Base-by-base conservation (phyloP, 2,113 vertebrate species). In the Nothoprocta pentlandii region DNA sequence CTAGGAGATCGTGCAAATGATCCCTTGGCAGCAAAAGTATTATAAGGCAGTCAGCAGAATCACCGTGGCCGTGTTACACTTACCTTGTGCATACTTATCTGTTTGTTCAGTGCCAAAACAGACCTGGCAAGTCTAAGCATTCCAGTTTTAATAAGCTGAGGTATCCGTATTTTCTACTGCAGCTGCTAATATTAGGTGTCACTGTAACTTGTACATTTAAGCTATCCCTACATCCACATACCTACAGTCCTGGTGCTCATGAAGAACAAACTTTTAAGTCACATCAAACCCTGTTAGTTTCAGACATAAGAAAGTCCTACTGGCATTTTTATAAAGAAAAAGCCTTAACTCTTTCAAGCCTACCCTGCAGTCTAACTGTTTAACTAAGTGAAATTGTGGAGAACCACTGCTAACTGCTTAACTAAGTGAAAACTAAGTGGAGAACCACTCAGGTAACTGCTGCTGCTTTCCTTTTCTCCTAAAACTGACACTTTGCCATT, bases 161-260 rank as follows among this genome's bases (percentile, higher is more conserved):
- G 21, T 82, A 39, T 22, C 70, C 87, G 41, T 58, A 9, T 85
- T 95, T 89, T 87, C 71, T 26, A 62, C 71, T 77, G 8, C 54
- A n/a, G 67, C 62, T 94, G 80, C 70, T 93, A 73, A 66, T 64
- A 47, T 36, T 19, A 32, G 54, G 54, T 30, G 54, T 58, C 54
- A 58, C 28, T 58, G 30, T 30, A 56, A 30, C 54, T 56, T 1
- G 0, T 30, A 30, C 2, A 0, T 66, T 83, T 23, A 30, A 70
- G 20, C 19, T 51, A 12, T 19, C 12, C 11, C n/a, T 41, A 0
- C 32, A 3, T 32, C 34, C 46, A 4, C 46, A 22, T 34, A 30
- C 61, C 54, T 87, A 28, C 63, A 54, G 54, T 14, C 34, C 73
- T 39, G 7, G 3, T 20, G 13, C 28, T 64, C 36, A n/a, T 36